Percentiles rank a stretch among this genome's conserved stretches.
Conservation (phyloP, 2,797 vertebrate species). For the Oreochromis mossambicus region DNA sequence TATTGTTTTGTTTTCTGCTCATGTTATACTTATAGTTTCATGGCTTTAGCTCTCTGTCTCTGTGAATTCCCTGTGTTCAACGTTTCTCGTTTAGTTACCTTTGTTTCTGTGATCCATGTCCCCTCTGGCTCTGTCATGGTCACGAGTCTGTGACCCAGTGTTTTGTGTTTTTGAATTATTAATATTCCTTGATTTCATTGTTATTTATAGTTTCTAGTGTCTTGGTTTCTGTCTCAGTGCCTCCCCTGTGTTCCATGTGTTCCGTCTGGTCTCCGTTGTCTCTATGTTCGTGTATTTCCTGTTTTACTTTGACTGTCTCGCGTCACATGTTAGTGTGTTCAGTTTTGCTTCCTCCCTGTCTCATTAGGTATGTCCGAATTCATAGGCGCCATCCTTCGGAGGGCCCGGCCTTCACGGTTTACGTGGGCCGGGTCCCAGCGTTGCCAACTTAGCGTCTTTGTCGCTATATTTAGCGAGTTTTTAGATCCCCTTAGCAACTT, state of each 20-base stretch:
- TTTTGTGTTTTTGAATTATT: background rate
- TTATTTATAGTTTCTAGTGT: background rate
- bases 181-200: background rate
- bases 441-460: background rate
- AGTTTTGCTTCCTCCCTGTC: background rate
- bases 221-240: background rate
- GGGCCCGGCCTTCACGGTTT: accelerated
- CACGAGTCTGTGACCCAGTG: background rate
- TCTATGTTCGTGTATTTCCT: background rate
- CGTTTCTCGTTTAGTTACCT: background rate
- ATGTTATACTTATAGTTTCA: background rate
- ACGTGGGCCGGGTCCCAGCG: background rate
- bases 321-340: background rate
- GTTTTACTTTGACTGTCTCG: background rate
- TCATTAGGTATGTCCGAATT: background rate
- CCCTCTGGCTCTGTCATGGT: background rate
- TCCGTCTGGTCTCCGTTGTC: background rate
- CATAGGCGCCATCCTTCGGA: background rate
- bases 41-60: background rate
- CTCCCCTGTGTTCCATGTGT: background rate
- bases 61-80: background rate
- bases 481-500: background rate
- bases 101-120: background rate
- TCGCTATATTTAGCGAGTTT: background rate
- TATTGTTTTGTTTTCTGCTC: background rate